Evolutionary conservation across 2,888 invertebrate genomes (phyloP).

Genomic region (Blera fallax): DNA sequence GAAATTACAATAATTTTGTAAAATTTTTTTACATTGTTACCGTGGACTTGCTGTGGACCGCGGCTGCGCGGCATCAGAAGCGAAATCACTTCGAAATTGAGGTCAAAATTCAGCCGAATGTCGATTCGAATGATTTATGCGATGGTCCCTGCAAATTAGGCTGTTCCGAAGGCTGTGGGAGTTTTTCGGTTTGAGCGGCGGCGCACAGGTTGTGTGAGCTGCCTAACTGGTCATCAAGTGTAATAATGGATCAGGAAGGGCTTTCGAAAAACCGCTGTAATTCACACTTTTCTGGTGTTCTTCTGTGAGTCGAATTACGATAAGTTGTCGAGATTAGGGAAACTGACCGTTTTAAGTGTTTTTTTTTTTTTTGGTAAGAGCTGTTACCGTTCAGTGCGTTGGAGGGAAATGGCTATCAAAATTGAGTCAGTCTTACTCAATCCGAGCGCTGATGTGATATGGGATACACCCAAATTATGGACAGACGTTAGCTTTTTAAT

Average conservation of each 20-base stretch:
- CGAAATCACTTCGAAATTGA: slow-evolving; percentile 61
- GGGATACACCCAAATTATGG: too few species aligned
- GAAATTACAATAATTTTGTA: slow-evolving; percentile 72
- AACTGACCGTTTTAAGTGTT: not conserved
- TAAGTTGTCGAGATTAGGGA: not conserved
- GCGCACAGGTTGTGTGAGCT: slow-evolving; percentile 26
- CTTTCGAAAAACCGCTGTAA: slow-evolving; percentile 11
- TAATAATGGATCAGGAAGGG: slow-evolving; percentile 27
- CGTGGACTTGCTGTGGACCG: not conserved
- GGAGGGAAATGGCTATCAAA: not conserved
- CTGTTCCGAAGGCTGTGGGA: slow-evolving; percentile 58
- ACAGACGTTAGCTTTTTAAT: too few species aligned
- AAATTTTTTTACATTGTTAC: slow-evolving; percentile 51
- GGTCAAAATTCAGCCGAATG: slow-evolving; percentile 63
- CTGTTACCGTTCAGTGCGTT: not conserved
- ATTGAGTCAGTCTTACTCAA: too few species aligned
- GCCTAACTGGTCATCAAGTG: slow-evolving; percentile 58
- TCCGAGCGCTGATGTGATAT: too few species aligned
- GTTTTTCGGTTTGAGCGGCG: slow-evolving; percentile 53
- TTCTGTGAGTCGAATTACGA: not conserved
- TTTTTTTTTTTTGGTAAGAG: not conserved
- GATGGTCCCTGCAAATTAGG: slow-evolving; percentile 56
- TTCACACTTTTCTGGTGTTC: slow-evolving; percentile 17
- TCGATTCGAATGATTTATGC: slow-evolving; percentile 70
- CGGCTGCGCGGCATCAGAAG: slow-evolving; percentile 39